Evolutionary conservation across 2,888 invertebrate genomes (phyloP).

Genomic region (Drosophila kambysellisi): DNA sequence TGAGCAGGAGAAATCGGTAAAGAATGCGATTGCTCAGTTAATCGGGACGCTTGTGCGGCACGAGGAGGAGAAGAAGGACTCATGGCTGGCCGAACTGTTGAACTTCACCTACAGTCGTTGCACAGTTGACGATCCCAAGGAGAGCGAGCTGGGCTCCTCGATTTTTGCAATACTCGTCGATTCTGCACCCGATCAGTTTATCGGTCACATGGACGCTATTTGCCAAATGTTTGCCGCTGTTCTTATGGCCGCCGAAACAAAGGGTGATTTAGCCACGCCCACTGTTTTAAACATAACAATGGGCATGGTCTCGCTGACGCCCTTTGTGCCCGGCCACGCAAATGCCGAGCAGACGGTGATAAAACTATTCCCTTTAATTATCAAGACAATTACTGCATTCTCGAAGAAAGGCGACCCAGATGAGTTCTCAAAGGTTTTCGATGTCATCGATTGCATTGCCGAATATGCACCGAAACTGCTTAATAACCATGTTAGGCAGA

Average conservation of each 20-base stretch:
- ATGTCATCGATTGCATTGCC: constrained; percentile 83
- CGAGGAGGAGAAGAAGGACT: constrained; percentile 87
- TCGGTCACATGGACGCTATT: constrained; percentile 88
- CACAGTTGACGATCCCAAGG: constrained; percentile 79
- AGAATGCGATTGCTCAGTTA: constrained; percentile 90
- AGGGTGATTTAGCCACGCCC: constrained; percentile 82
- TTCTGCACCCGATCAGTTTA: constrained; percentile 89
- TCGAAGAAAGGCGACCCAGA: constrained; percentile 86
- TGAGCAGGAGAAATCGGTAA: constrained; percentile 88
- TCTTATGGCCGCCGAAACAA: constrained; percentile 79
- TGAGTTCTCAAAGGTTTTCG: constrained; percentile 83
- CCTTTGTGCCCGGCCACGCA: constrained; percentile 88
- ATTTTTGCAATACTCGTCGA: constrained; percentile 90
- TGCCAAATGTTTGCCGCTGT: constrained; percentile 85
- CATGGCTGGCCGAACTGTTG: constrained; percentile 83
- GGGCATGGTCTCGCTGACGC: constrained; percentile 89
- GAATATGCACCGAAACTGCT: constrained; percentile 83
- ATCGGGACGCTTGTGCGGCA: constrained; percentile 90
- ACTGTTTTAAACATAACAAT: constrained; percentile 85
- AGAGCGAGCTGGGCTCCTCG: constrained; percentile 84
- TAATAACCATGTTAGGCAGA: constrained; percentile 87
- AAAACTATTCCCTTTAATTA: constrained; percentile 88
- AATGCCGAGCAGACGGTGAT: constrained; percentile 86
- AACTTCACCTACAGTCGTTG: constrained; percentile 83
- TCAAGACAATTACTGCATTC: constrained; percentile 88